Evolutionary conservation across 1,140 invertebrate species (phyloP).

Genomic region (Lordiphosa stackelbergi): DNA sequence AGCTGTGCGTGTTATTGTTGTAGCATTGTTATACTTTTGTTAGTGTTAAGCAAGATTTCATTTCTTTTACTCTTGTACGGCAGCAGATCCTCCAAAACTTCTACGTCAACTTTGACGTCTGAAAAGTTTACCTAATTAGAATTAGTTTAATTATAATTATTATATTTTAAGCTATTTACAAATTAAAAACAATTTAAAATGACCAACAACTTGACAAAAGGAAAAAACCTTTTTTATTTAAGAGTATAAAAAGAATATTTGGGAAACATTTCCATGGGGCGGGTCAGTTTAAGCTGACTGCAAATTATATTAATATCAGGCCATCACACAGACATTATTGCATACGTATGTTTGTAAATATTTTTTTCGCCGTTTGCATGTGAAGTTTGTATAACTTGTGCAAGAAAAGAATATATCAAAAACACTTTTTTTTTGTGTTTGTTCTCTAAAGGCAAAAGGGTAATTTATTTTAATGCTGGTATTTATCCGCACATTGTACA

Average conservation of each 20-base stretch:
- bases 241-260: conserved; percentile 16
- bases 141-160: no score
- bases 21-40: no score
- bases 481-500: conserved; percentile 52
- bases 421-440: conserved; percentile 42
- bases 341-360: conserved; percentile 19
- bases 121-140: no score
- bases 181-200: no score
- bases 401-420: conserved; percentile 48
- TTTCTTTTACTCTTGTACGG: no score
- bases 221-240: no score
- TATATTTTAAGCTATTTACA: no score
- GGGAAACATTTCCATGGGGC: conserved; percentile 29
- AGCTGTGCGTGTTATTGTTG: no score
- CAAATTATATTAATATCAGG: conserved; percentile 75
- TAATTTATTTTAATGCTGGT: conserved; percentile 76
- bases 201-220: no score
- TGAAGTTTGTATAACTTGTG: conserved; percentile 39
- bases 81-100: no score
- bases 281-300: conserved; percentile 34
- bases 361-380: conserved; percentile 43
- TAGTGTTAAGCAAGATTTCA: no score
- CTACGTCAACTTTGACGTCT: no score
- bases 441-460: conserved; percentile 36
- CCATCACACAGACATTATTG: conserved; percentile 46